Percentiles rank a stretch among this genome's conserved stretches.
phyloP scores from a whole-genome alignment of 2,888 invertebrate genomes.

The Tinea pellionella region DNA sequence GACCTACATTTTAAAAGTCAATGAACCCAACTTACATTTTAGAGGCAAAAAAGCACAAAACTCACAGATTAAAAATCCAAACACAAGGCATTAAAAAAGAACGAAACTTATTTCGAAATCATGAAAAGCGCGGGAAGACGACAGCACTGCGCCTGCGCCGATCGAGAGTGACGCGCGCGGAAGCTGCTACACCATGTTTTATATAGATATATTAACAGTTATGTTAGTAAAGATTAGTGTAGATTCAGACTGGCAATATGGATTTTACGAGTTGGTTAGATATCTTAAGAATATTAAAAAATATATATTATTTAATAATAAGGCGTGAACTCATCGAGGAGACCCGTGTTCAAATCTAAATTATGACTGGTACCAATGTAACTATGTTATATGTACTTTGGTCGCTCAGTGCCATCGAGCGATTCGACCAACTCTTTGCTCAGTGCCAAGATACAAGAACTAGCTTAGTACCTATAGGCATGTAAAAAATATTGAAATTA shows the following conservation, averaged over 20 bases:
- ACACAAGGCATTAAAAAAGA: conserved; percentile 12
- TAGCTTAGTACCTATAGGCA: too few species aligned
- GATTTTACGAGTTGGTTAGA: too few species aligned
- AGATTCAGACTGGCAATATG: conserved; percentile 30
- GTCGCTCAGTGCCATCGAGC: too few species aligned
- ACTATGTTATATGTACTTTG: too few species aligned
- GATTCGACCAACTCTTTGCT: too few species aligned
- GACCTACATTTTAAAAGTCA: conserved; percentile 30
- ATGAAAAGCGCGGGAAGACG: conserved; percentile 32
- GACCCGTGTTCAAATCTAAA: too few species aligned
- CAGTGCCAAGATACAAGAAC: too few species aligned
- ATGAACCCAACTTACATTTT: neutral
- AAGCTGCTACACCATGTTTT: conserved; percentile 45
- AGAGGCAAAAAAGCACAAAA: neutral
- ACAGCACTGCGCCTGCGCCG: conserved; percentile 34
- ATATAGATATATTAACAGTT: conserved; percentile 63
- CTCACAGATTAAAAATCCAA: neutral
- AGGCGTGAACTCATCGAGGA: too few species aligned
- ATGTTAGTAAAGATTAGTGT: conserved; percentile 44
- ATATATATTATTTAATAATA: too few species aligned
- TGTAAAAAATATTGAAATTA: too few species aligned
- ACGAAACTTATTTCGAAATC: conserved; percentile 18
- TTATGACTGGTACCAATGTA: too few species aligned
- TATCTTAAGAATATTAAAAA: too few species aligned
- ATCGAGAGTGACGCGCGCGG: conserved; percentile 60